phyloP scores from a whole-genome alignment of 2,797 vertebrate species.

The Arrhamphus sclerolepis region DNA sequence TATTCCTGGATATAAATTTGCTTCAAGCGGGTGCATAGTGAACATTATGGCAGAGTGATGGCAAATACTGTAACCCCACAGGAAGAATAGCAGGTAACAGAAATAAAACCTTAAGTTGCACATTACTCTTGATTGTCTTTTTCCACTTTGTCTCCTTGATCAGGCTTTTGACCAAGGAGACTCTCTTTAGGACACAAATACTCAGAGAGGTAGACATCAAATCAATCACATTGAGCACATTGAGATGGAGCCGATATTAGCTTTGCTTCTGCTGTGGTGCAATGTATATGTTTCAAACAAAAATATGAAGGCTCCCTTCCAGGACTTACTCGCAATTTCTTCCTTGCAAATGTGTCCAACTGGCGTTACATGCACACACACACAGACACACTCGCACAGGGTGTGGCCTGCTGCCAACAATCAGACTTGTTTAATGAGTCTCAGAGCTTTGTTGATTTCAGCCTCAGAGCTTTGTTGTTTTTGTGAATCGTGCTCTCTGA shows the following conservation, averaged over 20 bases:
- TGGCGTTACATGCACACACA: constrained; percentile 31
- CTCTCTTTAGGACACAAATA: constrained; percentile 20
- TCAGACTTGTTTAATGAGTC: constrained; percentile 77
- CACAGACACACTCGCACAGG: constrained; percentile 35
- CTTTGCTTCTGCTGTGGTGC: constrained; percentile 36
- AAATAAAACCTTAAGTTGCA: constrained; percentile 22
- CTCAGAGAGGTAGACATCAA: constrained; percentile 39
- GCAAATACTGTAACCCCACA: constrained; percentile 50
- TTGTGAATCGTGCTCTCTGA: constrained; percentile 71
- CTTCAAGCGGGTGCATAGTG: constrained; percentile 45
- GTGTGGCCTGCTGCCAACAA: constrained; percentile 65
- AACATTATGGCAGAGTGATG: constrained; percentile 44
- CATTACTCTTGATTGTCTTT: constrained; percentile 47
- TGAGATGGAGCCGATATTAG: constrained; percentile 30
- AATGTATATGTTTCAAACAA: constrained; percentile 67
- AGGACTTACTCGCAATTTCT: constrained; percentile 49
- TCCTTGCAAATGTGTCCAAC: constrained; percentile 55
- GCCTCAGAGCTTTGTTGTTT: constrained; percentile 68
- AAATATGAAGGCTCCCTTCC: constrained; percentile 61
- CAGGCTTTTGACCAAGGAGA: constrained; percentile 8
- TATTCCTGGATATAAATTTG: constrained; percentile 61
- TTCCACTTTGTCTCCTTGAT: constrained; percentile 46
- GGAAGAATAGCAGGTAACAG: constrained; percentile 34
- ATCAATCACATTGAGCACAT: constrained; percentile 31
- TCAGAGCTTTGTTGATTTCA: constrained; percentile 75